Evolutionary conservation across 2,888 invertebrate species (phyloP).

Genomic region (Lasius platythorax): DNA sequence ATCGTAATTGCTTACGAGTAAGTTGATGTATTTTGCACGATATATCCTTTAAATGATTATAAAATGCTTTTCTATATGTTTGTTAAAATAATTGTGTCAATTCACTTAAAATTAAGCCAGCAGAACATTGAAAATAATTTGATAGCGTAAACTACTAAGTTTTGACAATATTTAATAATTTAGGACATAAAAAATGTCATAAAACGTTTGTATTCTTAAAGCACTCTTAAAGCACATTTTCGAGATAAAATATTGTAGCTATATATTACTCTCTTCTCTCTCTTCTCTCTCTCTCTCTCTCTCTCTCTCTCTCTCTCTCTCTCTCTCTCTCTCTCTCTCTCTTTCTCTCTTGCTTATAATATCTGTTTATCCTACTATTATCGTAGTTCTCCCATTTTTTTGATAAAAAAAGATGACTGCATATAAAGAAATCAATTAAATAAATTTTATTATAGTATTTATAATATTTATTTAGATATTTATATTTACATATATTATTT

Average conservation of each 20-base stretch:
- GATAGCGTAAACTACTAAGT: neutral
- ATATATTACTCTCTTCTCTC: neutral
- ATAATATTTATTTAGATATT: neutral
- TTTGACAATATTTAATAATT: neutral
- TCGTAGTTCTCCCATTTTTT: too few species aligned
- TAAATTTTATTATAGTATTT: neutral
- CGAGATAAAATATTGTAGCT: neutral
- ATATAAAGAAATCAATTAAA: neutral
- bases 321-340: too few species aligned
- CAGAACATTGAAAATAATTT: neutral
- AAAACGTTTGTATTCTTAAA: neutral
- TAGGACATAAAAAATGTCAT: neutral
- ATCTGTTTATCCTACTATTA: too few species aligned
- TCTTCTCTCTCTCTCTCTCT: too few species aligned
- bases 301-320: too few species aligned
- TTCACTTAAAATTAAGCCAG: neutral
- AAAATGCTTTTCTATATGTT: neutral
- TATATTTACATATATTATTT: too few species aligned
- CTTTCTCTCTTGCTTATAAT: too few species aligned
- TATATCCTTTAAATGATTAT: neutral
- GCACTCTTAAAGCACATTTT: too few species aligned
- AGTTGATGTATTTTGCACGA: neutral
- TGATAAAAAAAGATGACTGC: too few species aligned
- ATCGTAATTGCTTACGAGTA: neutral
- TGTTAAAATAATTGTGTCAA: neutral